phyloP scores from a whole-genome alignment of 2,797 vertebrate species.

The Delichon dasypus region DNA sequence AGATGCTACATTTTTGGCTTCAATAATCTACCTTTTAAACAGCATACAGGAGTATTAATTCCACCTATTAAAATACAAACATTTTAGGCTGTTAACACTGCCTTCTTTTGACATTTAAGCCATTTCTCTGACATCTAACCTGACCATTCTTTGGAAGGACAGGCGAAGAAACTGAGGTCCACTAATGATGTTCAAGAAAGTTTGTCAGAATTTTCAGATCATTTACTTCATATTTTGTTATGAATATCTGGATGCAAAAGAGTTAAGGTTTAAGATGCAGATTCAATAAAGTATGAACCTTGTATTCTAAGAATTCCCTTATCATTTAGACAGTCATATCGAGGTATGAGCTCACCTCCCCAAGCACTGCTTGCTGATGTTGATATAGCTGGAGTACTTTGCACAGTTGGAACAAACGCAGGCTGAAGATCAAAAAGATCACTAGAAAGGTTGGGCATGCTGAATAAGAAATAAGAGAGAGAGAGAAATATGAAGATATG shows the following conservation, averaged over 20 bases:
- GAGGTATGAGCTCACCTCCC: slow-evolving; percentile 80
- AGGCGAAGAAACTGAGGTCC: background rate
- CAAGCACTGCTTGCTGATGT: slow-evolving; percentile 83
- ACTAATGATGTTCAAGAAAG: background rate
- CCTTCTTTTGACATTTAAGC: background rate
- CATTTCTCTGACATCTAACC: background rate
- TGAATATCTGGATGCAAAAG: background rate
- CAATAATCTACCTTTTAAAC: background rate
- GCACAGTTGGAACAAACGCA: slow-evolving; percentile 86
- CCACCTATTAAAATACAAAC: background rate
- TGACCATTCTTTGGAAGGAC: background rate
- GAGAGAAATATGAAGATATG: background rate
- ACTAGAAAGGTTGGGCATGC: slow-evolving; percentile 86
- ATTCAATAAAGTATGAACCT: background rate
- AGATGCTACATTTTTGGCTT: background rate
- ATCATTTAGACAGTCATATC: background rate
- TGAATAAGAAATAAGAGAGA: slow-evolving; percentile 43
- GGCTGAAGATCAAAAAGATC: slow-evolving; percentile 93
- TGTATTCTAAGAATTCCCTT: background rate
- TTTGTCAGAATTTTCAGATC: background rate
- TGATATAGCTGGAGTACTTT: slow-evolving; percentile 85
- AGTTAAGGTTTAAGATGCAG: background rate
- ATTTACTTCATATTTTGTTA: background rate
- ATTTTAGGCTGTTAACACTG: background rate
- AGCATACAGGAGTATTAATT: background rate